These are phyloP conservation scores for Sceliomorpha sp. DNA, from an alignment of 2,888 invertebrate species.

Conservation along the genomic window DNA sequence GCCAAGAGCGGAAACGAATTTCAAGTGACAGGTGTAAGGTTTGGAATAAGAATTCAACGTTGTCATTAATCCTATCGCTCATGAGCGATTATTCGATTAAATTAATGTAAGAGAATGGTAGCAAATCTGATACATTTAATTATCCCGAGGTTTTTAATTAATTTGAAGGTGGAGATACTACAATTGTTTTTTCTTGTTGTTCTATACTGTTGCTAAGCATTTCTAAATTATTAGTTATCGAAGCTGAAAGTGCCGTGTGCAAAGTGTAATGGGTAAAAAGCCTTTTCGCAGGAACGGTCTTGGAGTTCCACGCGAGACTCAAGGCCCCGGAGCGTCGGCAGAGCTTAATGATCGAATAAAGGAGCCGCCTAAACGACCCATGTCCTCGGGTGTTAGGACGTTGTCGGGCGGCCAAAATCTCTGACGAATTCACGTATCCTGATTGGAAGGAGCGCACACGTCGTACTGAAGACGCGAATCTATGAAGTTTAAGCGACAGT, in stretches of 20 bases:
- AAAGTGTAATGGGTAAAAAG: constrained; percentile 59
- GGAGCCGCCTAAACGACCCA: constrained; percentile 78
- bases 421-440: constrained; percentile 58
- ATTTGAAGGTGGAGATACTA: too few species aligned
- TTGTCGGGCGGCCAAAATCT: constrained; percentile 59
- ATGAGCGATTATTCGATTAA: too few species aligned
- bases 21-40: too few species aligned
- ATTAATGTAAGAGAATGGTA: too few species aligned
- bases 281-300: constrained; percentile 49
- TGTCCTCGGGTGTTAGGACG: constrained; percentile 76
- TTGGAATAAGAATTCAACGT: too few species aligned
- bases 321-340: constrained; percentile 63
- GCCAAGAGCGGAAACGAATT: too few species aligned
- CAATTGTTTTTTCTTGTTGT: too few species aligned
- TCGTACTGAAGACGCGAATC: constrained; percentile 51
- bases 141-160: too few species aligned
- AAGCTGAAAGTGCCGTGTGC: constrained; percentile 48
- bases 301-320: constrained; percentile 29
- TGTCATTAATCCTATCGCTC: too few species aligned
- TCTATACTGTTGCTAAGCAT: too few species aligned
- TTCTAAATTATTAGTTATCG: constrained; percentile 41
- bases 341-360: constrained; percentile 77
- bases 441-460: constrained; percentile 63
- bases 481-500: too few species aligned
- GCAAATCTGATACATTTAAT: too few species aligned